A percentile compares a stretch with the other conserved stretches of the same genome.
phyloP scores from a whole-genome alignment of 2,113 vertebrate genomes.

The Odobenus rosmarus region DNA sequence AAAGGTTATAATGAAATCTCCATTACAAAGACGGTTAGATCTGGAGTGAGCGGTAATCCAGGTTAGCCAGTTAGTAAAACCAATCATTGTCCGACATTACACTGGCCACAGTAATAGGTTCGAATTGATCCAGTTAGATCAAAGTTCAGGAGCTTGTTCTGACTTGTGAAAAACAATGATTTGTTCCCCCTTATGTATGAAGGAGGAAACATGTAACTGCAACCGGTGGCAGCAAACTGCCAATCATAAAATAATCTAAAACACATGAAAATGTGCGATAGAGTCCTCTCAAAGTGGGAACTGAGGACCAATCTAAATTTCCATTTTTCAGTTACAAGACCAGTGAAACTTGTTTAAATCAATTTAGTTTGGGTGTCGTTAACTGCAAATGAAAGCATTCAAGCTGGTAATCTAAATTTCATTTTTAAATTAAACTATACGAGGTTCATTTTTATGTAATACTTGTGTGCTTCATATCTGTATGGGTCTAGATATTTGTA shows the following conservation, averaged over 20 bases:
- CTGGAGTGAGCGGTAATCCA: neutral
- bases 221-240: neutral
- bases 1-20: neutral
- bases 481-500: neutral
- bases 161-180: neutral
- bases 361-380: neutral
- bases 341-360: neutral
- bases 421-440: slow-evolving; percentile 22
- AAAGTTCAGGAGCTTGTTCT: neutral
- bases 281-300: neutral
- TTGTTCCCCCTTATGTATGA: neutral
- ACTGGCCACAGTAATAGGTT: neutral
- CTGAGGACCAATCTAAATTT: neutral
- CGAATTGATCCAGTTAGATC: neutral
- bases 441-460: neutral
- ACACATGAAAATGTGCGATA: neutral
- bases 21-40: neutral
- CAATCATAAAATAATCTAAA: neutral
- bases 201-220: neutral
- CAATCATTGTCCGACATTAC: neutral
- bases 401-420: neutral
- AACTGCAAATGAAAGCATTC: neutral
- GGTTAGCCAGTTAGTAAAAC: neutral
- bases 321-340: neutral
- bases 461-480: neutral